Percentiles rank a stretch among this genome's conserved stretches.
Evolutionary conservation across 2,797 vertebrate species (phyloP).

Genomic region (Saxicola maurus): DNA sequence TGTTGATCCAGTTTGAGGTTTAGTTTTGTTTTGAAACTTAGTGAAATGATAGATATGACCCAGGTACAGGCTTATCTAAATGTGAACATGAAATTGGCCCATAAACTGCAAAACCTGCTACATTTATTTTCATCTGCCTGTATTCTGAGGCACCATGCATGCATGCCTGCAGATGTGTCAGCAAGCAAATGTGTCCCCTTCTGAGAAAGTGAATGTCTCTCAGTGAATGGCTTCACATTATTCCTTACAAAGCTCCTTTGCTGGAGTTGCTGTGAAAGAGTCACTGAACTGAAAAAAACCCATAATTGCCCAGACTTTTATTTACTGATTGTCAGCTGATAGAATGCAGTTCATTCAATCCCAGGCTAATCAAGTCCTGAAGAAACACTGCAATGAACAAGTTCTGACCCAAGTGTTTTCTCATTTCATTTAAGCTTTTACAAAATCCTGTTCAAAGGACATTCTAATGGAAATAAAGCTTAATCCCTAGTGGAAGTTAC

Average conservation of each 20-base stretch:
- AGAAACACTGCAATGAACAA: background rate
- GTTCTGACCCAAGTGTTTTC: constrained; percentile 4
- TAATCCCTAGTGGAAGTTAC: constrained; percentile 40
- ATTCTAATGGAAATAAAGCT: constrained; percentile 46
- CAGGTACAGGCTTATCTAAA: background rate
- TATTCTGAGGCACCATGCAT: background rate
- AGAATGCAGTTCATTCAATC: constrained; percentile 6
- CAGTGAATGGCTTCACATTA: background rate
- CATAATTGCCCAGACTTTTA: background rate
- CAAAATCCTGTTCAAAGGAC: constrained; percentile 15
- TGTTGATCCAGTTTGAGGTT: background rate
- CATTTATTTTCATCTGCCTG: background rate
- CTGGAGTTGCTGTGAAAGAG: background rate
- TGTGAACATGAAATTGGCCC: background rate
- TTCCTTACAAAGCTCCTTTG: background rate
- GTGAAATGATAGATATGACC: background rate
- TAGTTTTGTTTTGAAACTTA: background rate
- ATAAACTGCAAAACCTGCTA: background rate
- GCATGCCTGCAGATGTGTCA: background rate
- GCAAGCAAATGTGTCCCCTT: background rate
- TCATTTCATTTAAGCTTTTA: constrained; percentile 39
- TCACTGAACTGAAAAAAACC: background rate
- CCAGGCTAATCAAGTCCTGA: background rate
- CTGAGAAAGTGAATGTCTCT: background rate
- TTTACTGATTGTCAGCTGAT: constrained; percentile 12